Percentiles rank a stretch among this genome's conserved stretches.
Conservation (phyloP, 2,797 vertebrate genomes). For the Microhierax caerulescens region DNA sequence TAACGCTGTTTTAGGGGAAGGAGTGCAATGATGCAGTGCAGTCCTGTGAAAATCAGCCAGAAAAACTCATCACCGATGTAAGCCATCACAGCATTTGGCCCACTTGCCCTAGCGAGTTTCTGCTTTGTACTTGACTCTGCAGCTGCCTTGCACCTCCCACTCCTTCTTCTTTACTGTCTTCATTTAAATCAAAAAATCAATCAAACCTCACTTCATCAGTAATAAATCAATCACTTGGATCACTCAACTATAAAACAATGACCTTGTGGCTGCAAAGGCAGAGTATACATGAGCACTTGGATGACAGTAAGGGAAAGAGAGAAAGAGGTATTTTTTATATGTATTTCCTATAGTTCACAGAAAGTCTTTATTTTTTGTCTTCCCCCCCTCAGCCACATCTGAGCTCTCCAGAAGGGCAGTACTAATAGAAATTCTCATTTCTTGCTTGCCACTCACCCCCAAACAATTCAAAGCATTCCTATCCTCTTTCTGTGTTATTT, state of each 20-base stretch:
- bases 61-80: neutral
- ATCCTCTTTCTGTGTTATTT: neutral
- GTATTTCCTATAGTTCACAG: neutral
- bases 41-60: neutral
- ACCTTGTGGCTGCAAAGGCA: neutral
- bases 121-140: neutral
- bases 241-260: neutral
- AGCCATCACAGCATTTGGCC: neutral
- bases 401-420: neutral
- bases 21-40: neutral
- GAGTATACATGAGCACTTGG: neutral
- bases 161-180: neutral
- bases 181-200: conserved; percentile 9
- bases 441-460: neutral
- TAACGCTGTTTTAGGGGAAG: neutral
- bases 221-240: conserved; percentile 31
- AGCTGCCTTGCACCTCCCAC: neutral
- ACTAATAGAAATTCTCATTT: neutral
- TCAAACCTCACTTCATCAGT: neutral
- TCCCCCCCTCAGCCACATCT: neutral
- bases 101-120: neutral
- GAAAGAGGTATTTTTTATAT: neutral
- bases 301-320: neutral
- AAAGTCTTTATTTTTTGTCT: neutral
- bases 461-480: neutral